Evolutionary conservation across 1,140 invertebrate genomes (phyloP), one percentile per base, ranked within the genome.

Genomic region (Diorhabda elongata): DNA sequence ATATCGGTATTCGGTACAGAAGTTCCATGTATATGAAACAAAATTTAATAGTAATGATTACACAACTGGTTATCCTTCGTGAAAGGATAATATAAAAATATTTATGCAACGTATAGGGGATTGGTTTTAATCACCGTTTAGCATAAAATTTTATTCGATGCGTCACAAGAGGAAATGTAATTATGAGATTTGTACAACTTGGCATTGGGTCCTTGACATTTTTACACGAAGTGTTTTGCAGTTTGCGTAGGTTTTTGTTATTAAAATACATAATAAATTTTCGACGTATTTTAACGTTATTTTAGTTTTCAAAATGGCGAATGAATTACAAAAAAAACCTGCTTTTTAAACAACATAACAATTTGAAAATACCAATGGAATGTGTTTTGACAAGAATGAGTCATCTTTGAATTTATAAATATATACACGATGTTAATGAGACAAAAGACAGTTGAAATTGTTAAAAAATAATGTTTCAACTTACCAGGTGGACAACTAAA

Each of bases 401-500:
- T 56, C 52, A 56, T 56, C 52, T 6, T 56, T 56, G 52, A 56
- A 56, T 56, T 56, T n/a, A 6, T 56, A n/a, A 6, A 56, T 56
- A 26, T 26, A n/a, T 6, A 56, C 52, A 56, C n/a, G 52, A 2
- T 7, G n/a, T 56, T 56, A n/a, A 56, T n/a, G 6, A 6, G 6
- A n/a, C 6, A 56, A n/a, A 7, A n/a, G 52, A 56, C 6, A 56
- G 52, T 26, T 26, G 52, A 56, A 7, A 56, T 56, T 56, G 6
- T 56, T 56, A 56, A 56, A 56, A 56, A 56, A 61, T 9, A 2
- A 61, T 7, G 8, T 6, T 63, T 47, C 44, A 45, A 77, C 76
- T 77, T 71, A 77, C 76, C 76, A 56, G 72, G 74, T 43, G 76
- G 76, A 70, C 76, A 77, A 44, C 63, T 69, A 65, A 77, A 77